Base-by-base conservation (phyloP, 2,113 vertebrate genomes). In the Alethe diademata region DNA sequence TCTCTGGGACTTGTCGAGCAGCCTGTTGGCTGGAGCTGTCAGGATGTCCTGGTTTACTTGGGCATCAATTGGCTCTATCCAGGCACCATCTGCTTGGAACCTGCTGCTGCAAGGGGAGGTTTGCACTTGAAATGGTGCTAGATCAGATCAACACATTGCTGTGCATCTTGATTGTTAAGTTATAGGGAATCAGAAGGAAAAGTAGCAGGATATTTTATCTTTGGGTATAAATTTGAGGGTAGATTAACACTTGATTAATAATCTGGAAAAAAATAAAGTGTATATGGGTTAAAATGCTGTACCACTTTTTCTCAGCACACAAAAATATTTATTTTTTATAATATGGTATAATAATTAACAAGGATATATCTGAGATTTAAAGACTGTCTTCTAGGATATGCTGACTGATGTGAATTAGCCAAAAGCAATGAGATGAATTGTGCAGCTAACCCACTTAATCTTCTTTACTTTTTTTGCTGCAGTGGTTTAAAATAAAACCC, bases 61-160 rank as follows among this genome's bases (percentile, higher is more conserved):
- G 40, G 0, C 23, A 50, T 83, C 91, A 87, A 0, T 80, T 96
- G 86, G 86, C 89, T 92, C 16, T 72, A 87, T 91, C 83, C 76
- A 75, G 54, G 88, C 93, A 82, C 92, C 96, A 95, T 95, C 92
- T 96, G 96, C 82, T 94, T 83, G 81, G 31, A 90, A 61, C 56
- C 65, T 73, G 33, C 94, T 95, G 95, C 94, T 57, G 35, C 87
- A 11, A 45, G 42, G 48, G 70, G 53, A 78, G 23, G 33, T 36
- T 91, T 80, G 20, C 50, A 7, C 42, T 85, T 47, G 65, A 42
- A 73, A 57, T 0, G 0, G 8, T 25, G 6, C 29, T 72, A 10
- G 85, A 43, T 76, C 50, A 70, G 45, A 51, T 86, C 66, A 19
- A 3, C 31, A 5, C 40, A 0, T 47, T 45, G 86, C 72, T 69